Base-by-base conservation (phyloP, 2,888 invertebrate genomes). In the Orthonevra nobilis region DNA sequence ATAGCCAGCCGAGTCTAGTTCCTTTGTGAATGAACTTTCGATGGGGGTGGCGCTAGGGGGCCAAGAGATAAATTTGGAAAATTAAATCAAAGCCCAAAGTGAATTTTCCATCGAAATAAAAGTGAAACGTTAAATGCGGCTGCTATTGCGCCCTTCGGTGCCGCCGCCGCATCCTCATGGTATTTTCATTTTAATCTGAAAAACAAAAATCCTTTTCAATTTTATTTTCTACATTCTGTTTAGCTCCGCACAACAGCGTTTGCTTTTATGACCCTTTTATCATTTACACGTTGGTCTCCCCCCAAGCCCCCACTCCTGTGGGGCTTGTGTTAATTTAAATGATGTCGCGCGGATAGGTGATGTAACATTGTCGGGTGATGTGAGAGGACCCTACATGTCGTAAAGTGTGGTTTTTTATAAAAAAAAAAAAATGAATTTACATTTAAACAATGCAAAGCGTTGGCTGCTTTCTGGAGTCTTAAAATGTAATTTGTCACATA, bases 231-330 rank as follows among this genome's bases (percentile, higher is more conserved):
- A 3, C 52, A 12, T 36, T 30, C 36, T 17, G 19, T 34, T 44
- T 34, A 64, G 50, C 38, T 50, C 23, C 19, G 30, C n/a, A 4
- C 23, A 7, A 12, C 12, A 44, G 46, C 42, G 32, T 54, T 54
- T 44, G 66, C 79, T 66, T 79, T 79, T 79, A 79, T 73, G 79
- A 73, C 66, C 79, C 73, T 79, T 79, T 79, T 79, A 79, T 79
- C 73, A 72, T 50, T 63, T 73, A 79, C 79, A 79, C 73, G 36
- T 23, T 72, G 63, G 12, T 26, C 28, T 14, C 30, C 38, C 44
- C 42, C 56, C 44, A 10, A 12, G 17, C 12, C 30, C 38, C 19
- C 26, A 34, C 10, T 3, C 26, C 23, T 15, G n/a, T 9, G 2
- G 14, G 7, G 17, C 14, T 17, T 26, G 50, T 70, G 58, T 72